Evolutionary conservation across 2,888 invertebrate species (phyloP), one percentile per base, ranked within the genome.

Genomic region (Drosophila colorata): DNA sequence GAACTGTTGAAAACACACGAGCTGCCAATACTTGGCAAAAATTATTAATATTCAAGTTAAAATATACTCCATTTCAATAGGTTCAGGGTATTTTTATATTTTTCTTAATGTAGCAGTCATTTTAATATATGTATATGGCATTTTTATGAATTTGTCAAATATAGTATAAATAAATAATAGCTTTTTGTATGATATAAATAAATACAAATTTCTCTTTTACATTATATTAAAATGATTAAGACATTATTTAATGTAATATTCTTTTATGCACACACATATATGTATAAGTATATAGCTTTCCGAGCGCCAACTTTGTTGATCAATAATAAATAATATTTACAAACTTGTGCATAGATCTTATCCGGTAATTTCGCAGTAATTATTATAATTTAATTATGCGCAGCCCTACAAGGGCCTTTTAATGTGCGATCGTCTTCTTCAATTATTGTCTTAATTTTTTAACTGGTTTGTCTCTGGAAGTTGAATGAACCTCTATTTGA

Each of bases 401-500:
- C n/a, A 16, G 11, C 31, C 58, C n/a, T 38, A 44, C 35, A 14
- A 23, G 52, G 28, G 46, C 25, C 16, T 44, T 43, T n/a, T 9
- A 31, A 44, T 44, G 18, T 47, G 25, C 31, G 31, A 41, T 46
- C 2, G 7, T 66, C 16, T 41, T 20, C 20, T 25, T 18, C 1
- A n/a, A 40, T 16, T 13, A 13, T 47, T 49, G 13, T 44, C 16
- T 53, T 14, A 33, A 37, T 18, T 2, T 46, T 51, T 56, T 5
- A 49, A 16, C 43, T 43, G 33, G 13, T 41, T 44, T 5, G 23
- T n/a, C 11, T 38, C 14, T 8, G 31, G 9, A 46, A 60, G 84
- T 79, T 81, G 76, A 83, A 80, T 52, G 71, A 81, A 80, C 81
- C 35, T 48, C n/a, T 51, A 51, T 47, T 48, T 28, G 31, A 20